phyloP scores from a whole-genome alignment of 2,888 invertebrate genomes.

The Habrosyne pyritoides region DNA sequence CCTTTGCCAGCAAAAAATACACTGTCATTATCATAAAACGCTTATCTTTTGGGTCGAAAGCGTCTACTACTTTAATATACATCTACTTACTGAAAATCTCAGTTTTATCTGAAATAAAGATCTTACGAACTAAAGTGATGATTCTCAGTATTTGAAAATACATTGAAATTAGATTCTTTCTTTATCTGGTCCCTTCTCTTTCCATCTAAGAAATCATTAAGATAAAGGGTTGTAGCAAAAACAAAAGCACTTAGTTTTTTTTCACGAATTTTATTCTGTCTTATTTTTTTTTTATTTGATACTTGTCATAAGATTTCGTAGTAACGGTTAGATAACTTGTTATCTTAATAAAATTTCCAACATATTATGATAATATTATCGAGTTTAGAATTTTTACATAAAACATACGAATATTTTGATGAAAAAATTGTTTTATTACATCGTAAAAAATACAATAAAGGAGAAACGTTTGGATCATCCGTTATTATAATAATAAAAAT shows the following conservation, averaged over 20 bases:
- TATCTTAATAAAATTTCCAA: conserved; percentile 65
- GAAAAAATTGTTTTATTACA: background rate
- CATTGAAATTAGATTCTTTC: too few relatives aligned
- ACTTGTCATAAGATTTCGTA: conserved; percentile 80
- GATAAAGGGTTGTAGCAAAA: conserved; percentile 25
- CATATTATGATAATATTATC: conserved; percentile 51
- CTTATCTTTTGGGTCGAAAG: too few relatives aligned
- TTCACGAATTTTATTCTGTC: conserved; percentile 74
- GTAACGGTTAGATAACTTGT: conserved; percentile 76
- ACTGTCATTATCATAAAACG: too few relatives aligned
- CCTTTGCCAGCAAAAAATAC: too few relatives aligned
- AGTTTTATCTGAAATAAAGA: too few relatives aligned
- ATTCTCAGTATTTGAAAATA: too few relatives aligned
- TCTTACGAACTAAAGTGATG: too few relatives aligned
- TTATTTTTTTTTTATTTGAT: conserved; percentile 73
- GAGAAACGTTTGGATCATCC: background rate
- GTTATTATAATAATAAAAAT: background rate
- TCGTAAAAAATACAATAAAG: conserved; percentile 6
- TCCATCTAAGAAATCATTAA: too few relatives aligned
- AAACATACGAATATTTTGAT: conserved; percentile 27
- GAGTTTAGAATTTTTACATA: conserved; percentile 44
- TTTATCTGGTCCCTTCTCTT: too few relatives aligned
- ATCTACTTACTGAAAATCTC: too few relatives aligned
- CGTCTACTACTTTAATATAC: too few relatives aligned
- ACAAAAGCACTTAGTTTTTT: conserved; percentile 22